Percentiles rank a stretch among this genome's conserved stretches.
Conservation (phyloP, 2,888 invertebrate species). For the Pelosia muscerda region DNA sequence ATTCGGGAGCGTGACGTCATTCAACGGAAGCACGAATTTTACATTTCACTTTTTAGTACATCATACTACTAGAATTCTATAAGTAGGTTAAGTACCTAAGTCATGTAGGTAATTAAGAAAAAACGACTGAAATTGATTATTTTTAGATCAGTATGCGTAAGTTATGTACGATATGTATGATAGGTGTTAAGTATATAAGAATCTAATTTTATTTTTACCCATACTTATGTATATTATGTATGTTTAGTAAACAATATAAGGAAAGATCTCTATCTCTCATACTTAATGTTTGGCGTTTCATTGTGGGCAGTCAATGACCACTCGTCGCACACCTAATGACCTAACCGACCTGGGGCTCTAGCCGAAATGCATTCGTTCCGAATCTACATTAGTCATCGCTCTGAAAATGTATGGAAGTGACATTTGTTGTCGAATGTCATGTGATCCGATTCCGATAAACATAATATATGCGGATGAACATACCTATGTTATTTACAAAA, state of each 20-base stretch:
- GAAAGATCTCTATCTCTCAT: constrained; percentile 18
- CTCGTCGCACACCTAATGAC: not conserved
- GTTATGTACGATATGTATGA: not conserved
- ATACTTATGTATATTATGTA: not conserved
- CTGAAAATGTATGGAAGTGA: too few relatives aligned
- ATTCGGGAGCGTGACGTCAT: too few relatives aligned
- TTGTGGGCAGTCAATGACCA: too few relatives aligned
- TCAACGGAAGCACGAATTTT: not conserved
- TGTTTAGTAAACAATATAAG: constrained; percentile 19
- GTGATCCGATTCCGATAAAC: too few relatives aligned
- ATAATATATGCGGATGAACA: too few relatives aligned
- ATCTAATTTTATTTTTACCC: not conserved
- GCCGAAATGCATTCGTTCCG: too few relatives aligned
- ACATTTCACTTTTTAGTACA: too few relatives aligned
- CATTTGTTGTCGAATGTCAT: not conserved
- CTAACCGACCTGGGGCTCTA: not conserved
- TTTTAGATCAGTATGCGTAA: not conserved
- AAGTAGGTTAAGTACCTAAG: not conserved
- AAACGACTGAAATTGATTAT: constrained; percentile 36
- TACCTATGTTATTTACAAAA: too few relatives aligned
- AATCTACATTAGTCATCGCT: too few relatives aligned
- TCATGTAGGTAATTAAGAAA: constrained; percentile 14
- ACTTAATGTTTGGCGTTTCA: constrained; percentile 5
- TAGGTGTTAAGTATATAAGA: too few relatives aligned
- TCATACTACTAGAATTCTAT: too few relatives aligned